Base-by-base conservation (phyloP, 1,140 invertebrate genomes). In the Ditylenchus dipsaci region DNA sequence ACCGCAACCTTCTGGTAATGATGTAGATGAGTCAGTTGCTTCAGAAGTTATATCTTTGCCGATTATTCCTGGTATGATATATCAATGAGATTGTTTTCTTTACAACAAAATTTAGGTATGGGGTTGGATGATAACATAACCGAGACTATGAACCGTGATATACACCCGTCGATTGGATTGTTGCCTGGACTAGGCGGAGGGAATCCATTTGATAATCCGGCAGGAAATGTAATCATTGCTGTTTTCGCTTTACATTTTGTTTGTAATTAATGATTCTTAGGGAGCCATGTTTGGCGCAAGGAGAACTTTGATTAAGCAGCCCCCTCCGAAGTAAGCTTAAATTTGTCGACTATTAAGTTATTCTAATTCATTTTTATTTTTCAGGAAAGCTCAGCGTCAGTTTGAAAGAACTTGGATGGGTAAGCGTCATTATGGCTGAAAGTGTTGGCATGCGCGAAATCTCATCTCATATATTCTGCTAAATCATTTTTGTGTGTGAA, bases 51-150 rank as follows among this genome's bases (percentile, higher is more conserved):
- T n/a, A 9, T 60, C 64, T 11, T 92, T 73, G 95, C 93, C 43
- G 94, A 97, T 87, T 95, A 95, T 17, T 90, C 93, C 21, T 58
- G 65, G 60, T 64, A 23, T 62, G 8, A 45, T 76, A 29, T 57
- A 21, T 19, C 21, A 56, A 27, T 60, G 7, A 19, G 73, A 42
- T 23, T 64, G 11, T 17, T 73, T 76, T 63, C 33, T 26, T 49
- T 64, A 9, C 1, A 45, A 47, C 8, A 59, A 45, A 30, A 43
- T 97, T 79, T 95, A 97, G 94, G 94, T 30, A 93, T 95, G 91
- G 93, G 93, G 21, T 90, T 92, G 21, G 93, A 95, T 82, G 92
- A 93, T 79, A 67, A 78, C 21, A 65, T 81, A 1, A 64, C 60
- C 26, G 70, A 77, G 53, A 69, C 69, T 17, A 77, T 80, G 72